Base-by-base conservation (phyloP, 2,797 vertebrate genomes). In the Anabas testudineus region DNA sequence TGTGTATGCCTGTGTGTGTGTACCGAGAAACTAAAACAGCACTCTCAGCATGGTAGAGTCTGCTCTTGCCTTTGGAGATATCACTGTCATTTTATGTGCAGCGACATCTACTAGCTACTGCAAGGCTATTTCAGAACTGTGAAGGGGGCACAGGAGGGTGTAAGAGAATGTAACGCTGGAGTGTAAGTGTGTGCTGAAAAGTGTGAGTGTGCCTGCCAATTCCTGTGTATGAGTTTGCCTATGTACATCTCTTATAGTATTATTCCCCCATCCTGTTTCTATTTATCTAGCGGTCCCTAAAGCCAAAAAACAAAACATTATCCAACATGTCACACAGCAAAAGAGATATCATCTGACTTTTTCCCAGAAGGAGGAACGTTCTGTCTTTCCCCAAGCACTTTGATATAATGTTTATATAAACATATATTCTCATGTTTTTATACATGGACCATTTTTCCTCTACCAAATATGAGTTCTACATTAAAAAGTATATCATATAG, bases 31-130 rank as follows among this genome's bases (percentile, higher is more conserved):
- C 53, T 56, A 67, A 80, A 87, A 84, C 48, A 45, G 75, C 77
- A 71, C 80, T 58, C 70, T 87, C 83, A 87, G 85, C 82, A 83
- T 45, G 41, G 67, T 82, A 79, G 61, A 79, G 36, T 78, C 52
- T 39, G 55, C 68, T 80, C 63, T 77, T 76, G 90, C 86, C 86
- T 89, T 82, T 58, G 64, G 89, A 90, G 60, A 86, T 84, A 85
- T 86, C 47, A 14, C 74, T 85, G 87, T 88, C 81, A 80, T 87
- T 82, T 86, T 83, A 90, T 89, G 68, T 53, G 70, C 65, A 70
- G 69, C 60, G 81, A 89, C 89, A 84, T 86, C 61, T 58, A 74
- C 75, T 55, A 61, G 66, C 67, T 63, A 74, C 85, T 68, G 82
- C 73, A 68, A 80, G 85, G 84, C 82, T 78, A 73, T 88, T 85